Conservation (phyloP, 2,113 vertebrate genomes). For the Odobenus rosmarus region DNA sequence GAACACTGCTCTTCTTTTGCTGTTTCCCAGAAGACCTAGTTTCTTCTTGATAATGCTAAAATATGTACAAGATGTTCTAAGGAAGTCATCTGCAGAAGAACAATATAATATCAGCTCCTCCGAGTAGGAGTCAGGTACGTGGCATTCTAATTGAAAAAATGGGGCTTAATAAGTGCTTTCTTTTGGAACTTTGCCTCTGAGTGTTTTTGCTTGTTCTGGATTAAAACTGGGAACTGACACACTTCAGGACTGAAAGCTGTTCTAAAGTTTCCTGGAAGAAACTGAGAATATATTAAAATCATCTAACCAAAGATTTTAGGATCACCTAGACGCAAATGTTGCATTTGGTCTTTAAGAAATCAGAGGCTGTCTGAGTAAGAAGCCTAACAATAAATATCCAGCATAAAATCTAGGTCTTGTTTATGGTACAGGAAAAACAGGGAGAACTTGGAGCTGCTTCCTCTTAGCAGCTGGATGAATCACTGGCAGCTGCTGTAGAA, state of each 20-base stretch:
- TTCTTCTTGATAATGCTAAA: constrained; percentile 47
- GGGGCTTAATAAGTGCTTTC: constrained; percentile 34
- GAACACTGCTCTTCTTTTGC: not conserved
- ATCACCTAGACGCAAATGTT: constrained; percentile 32
- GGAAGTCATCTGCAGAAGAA: constrained; percentile 29
- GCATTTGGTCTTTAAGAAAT: constrained; percentile 22
- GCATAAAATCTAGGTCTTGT: constrained; percentile 44
- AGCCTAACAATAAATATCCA: not conserved
- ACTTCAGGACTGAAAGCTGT: constrained; percentile 33
- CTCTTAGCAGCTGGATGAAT: constrained; percentile 66
- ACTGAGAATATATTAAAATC: constrained; percentile 20
- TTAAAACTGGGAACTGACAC: constrained; percentile 50
- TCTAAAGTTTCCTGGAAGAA: constrained; percentile 52
- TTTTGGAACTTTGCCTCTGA: constrained; percentile 46
- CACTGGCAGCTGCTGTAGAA: constrained; percentile 49
- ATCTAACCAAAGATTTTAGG: constrained; percentile 50
- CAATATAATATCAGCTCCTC: not conserved
- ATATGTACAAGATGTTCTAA: constrained; percentile 1
- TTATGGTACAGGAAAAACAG: constrained; percentile 24
- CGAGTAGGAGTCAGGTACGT: not conserved
- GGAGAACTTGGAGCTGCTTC: constrained; percentile 34
- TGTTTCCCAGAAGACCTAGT: constrained; percentile 44
- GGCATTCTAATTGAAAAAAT: constrained; percentile 40
- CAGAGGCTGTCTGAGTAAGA: constrained; percentile 36
- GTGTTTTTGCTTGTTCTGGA: constrained; percentile 59